Evolutionary conservation across 2,113 vertebrate species (phyloP).

Genomic region (Carassius auratus): DNA sequence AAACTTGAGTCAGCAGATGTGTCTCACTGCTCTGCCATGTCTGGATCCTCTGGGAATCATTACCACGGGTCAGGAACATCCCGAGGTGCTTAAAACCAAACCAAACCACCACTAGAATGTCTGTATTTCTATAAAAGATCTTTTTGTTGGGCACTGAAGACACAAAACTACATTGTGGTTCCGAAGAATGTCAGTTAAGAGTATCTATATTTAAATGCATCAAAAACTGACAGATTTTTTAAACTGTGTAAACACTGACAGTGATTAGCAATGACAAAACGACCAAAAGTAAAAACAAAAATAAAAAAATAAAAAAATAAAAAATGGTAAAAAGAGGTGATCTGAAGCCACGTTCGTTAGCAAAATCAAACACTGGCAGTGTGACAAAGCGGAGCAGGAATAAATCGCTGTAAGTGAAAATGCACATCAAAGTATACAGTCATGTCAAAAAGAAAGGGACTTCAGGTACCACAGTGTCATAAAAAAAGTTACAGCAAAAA

Average conservation of each 20-base stretch:
- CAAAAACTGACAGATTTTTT: background rate
- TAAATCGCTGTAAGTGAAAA: background rate
- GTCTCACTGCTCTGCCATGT: conserved; percentile 33
- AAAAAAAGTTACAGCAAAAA: conserved; percentile 8
- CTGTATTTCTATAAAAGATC: conserved; percentile 24
- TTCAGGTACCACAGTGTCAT: background rate
- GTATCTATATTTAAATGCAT: background rate
- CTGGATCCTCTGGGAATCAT: conserved; percentile 36
- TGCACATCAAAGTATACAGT: background rate
- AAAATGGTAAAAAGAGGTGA: background rate
- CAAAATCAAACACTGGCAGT: background rate
- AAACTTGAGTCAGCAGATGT: conserved; percentile 41
- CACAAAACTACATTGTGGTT: background rate
- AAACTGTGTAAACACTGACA: background rate
- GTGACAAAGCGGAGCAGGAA: background rate
- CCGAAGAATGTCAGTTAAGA: background rate
- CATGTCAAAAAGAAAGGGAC: background rate
- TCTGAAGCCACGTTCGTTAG: background rate
- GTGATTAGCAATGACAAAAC: background rate
- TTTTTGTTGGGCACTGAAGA: conserved; percentile 12
- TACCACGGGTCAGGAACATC: conserved; percentile 40
- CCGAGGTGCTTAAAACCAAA: conserved; percentile 13
- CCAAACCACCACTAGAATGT: conserved; percentile 31
- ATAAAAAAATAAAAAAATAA: too few species aligned
- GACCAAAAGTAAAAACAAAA: background rate